These are phyloP conservation scores for Platynereis dumerilii DNA, from an alignment of 2,888 invertebrate species.

Conservation along the genomic window DNA sequence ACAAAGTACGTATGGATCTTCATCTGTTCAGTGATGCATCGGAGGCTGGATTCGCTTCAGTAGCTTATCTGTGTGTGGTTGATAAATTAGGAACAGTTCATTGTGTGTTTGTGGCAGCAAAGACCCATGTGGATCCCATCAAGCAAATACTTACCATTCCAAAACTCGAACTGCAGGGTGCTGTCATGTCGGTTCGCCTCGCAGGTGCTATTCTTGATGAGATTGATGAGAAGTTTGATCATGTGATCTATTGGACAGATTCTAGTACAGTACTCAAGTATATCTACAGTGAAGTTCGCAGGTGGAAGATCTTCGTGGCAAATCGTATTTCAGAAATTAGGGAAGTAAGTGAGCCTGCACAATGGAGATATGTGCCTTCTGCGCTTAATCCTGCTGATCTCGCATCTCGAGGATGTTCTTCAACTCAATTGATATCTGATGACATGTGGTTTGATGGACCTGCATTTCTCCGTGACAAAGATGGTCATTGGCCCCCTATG, in stretches of 20 bases:
- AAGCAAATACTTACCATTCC: constrained; percentile 24
- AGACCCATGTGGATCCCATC: constrained; percentile 27
- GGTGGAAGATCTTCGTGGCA: constrained; percentile 44
- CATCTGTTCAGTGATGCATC: constrained; percentile 31
- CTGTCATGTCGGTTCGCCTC: constrained; percentile 16
- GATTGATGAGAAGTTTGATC: constrained; percentile 10
- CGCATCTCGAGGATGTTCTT: too few relatives aligned
- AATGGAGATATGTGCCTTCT: constrained; percentile 44
- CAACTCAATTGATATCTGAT: too few relatives aligned
- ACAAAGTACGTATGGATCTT: not conserved
- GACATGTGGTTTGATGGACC: too few relatives aligned
- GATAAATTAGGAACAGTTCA: constrained; percentile 12
- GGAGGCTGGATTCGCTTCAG: constrained; percentile 23
- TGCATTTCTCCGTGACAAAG: constrained; percentile 25
- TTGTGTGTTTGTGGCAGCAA: constrained; percentile 20
- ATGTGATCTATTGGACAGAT: constrained; percentile 31
- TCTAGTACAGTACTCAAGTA: constrained; percentile 30
- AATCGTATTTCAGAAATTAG: constrained; percentile 43
- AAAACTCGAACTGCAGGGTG: constrained; percentile 27
- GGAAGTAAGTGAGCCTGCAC: constrained; percentile 22
- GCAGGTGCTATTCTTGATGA: constrained; percentile 22
- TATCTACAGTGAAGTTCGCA: constrained; percentile 28
- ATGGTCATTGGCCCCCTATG: too few relatives aligned
- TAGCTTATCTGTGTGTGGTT: constrained; percentile 17
- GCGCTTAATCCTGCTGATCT: constrained; percentile 50